phyloP scores from a whole-genome alignment of 2,888 invertebrate genomes.

The Melipona beecheii region DNA sequence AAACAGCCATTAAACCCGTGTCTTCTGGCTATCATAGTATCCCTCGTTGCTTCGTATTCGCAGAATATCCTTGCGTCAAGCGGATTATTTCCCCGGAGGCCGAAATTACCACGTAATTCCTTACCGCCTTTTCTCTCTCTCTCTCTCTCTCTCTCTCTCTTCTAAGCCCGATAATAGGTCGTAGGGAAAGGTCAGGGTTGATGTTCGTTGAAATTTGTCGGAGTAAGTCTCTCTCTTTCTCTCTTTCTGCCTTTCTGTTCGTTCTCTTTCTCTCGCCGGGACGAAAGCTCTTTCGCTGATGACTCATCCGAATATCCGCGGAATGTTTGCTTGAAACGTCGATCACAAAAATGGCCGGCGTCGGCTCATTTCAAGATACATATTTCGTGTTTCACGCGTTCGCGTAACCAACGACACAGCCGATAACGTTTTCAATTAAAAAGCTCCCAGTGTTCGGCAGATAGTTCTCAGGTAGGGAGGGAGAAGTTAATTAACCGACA shows the following conservation, averaged over 20 bases:
- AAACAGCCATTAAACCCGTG: conserved; percentile 15
- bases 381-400: background rate
- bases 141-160: background rate
- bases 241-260: background rate
- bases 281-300: conserved; percentile 35
- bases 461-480: no score
- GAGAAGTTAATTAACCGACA: conserved; percentile 42
- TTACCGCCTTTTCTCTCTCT: background rate
- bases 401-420: background rate
- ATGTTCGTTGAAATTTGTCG: conserved; percentile 58
- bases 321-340: conserved; percentile 33
- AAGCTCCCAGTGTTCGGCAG: background rate
- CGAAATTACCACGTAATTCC: conserved; percentile 48
- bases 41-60: conserved; percentile 18
- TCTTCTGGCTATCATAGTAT: conserved; percentile 27
- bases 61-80: conserved; percentile 37
- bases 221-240: background rate
- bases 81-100: conserved; percentile 53
- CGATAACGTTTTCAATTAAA: conserved; percentile 20
- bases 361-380: conserved; percentile 15
- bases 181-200: conserved; percentile 64
- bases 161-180: conserved; percentile 40
- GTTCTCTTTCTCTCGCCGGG: background rate
- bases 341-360: conserved; percentile 19
- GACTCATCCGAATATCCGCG: conserved; percentile 36